phyloP scores from a whole-genome alignment of 2,797 vertebrate genomes.

The Rhinoraja longicauda region DNA sequence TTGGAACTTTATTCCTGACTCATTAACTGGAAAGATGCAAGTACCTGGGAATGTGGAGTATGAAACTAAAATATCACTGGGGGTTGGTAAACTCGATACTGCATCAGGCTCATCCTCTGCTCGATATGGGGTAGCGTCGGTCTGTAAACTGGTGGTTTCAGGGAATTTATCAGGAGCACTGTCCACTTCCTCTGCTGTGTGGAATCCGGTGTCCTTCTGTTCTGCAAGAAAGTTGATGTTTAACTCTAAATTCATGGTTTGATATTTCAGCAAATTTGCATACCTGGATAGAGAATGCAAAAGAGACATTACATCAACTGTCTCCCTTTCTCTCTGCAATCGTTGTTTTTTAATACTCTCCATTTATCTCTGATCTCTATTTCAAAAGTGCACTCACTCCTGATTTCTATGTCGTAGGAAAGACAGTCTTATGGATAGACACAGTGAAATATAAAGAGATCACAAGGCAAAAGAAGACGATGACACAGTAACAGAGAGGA shows the following conservation, averaged over 20 bases:
- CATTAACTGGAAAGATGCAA: neutral
- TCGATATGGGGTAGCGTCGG: constrained; percentile 61
- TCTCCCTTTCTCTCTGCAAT: neutral
- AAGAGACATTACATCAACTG: neutral
- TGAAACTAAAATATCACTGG: constrained; percentile 88
- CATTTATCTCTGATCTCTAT: neutral
- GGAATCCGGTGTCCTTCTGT: constrained; percentile 72
- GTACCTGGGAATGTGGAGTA: constrained; percentile 92
- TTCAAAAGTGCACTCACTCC: neutral
- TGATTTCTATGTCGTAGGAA: neutral
- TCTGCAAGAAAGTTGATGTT: constrained; percentile 52
- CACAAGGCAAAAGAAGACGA: neutral
- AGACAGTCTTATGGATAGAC: neutral
- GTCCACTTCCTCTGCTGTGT: constrained; percentile 39
- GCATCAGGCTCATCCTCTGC: constrained; percentile 73
- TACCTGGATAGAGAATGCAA: neutral
- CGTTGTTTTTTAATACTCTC: neutral
- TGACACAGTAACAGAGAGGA: neutral
- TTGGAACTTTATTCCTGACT: neutral
- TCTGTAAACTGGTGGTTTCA: constrained; percentile 53
- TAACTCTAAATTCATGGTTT: neutral
- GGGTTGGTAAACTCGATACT: constrained; percentile 68
- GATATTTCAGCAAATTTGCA: neutral
- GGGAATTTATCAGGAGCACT: constrained; percentile 56
- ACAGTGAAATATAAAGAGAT: neutral